Base-by-base conservation (phyloP, 1,140 invertebrate genomes). In the Anoplolepis gracilipes region DNA sequence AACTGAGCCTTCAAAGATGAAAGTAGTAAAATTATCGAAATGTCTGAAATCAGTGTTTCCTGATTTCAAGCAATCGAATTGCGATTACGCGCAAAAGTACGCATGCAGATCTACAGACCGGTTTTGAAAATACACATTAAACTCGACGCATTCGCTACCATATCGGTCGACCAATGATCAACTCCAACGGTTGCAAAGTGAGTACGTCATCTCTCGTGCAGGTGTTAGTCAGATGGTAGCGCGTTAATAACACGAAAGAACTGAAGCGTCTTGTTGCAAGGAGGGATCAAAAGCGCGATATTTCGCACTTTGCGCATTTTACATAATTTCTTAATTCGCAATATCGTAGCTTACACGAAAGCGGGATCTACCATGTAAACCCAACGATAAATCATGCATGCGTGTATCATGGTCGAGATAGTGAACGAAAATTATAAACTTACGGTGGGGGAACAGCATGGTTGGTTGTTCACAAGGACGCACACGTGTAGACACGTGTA, bases 401-500 rank as follows among this genome's bases (percentile, higher is more conserved):
- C 67, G 22, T 42, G 53, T 36, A 36, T 42, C 87, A 85, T 49
- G 53, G 65, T 77, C 46, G 87, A 46, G 3, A 85, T 57, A 87
- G 81, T 72, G 72, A 79, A 70, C 30, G 59, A 81, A 46, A 77
- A 53, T 46, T 67, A 85, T 65, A 67, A 91, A 97, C 97, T 97
- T 97, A 98, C 97, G 92, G 97, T 96, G 79, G 97, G 96, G 85
- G 97, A 96, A 96, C 97, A 97, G 96, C 97, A 97, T 76, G 97
- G 96, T 90, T 96, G 96, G 94, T 97, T 97, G 96, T 97, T 97
- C 95, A 97, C 96, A 91, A 96, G 95, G 91, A 97, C 97, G 96
- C 98, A 98, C 93, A 98, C 97, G 95, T 98, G 97, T 85, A 98
- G 96, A 94, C 97, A 97, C 92, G 97, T 98, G 96, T 98, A 98